Conservation (phyloP, 1,140 invertebrate genomes). For the Neodiprion lecontei region DNA sequence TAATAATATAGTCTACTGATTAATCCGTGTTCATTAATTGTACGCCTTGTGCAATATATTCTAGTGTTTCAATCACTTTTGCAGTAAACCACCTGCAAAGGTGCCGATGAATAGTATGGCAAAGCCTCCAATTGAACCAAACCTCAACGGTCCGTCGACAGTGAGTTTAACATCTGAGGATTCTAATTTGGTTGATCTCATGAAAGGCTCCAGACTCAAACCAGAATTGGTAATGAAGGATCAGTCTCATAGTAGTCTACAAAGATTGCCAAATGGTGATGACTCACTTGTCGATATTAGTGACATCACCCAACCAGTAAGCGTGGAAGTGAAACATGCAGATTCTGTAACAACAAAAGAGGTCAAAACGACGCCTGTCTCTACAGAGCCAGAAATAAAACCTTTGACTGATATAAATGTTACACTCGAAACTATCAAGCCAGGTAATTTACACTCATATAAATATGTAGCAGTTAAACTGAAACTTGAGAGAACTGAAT, state of each 20-base stretch:
- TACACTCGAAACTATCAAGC: conserved; percentile 77
- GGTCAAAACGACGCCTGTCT: conserved; percentile 28
- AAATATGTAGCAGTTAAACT: conserved; percentile 5
- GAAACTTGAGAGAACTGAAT: not conserved
- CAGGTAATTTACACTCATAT: conserved; percentile 57
- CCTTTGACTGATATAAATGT: conserved; percentile 77
- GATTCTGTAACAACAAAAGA: conserved; percentile 22
- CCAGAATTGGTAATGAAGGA: not conserved
- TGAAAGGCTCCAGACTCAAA: conserved; percentile 8
- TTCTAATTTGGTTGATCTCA: conserved; percentile 12
- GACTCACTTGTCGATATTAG: conserved; percentile 67
- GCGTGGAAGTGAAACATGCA: conserved; percentile 19
- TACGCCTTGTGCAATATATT: not conserved
- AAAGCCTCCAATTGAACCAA: conserved; percentile 45
- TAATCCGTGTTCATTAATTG: not conserved
- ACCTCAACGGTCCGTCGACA: conserved; percentile 8
- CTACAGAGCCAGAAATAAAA: conserved; percentile 51
- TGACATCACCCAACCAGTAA: conserved; percentile 14
- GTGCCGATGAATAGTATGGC: conserved; percentile 74
- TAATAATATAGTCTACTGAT: not conserved
- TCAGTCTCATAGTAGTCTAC: not conserved
- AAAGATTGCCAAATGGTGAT: conserved; percentile 49
- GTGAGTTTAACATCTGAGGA: conserved; percentile 10
- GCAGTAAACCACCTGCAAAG: conserved; percentile 68
- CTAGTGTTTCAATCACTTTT: conserved; percentile 37